A percentile compares a stretch with the other conserved stretches of the same genome.
phyloP scores from a whole-genome alignment of 2,797 vertebrate species.

The Alfaro cultratus region DNA sequence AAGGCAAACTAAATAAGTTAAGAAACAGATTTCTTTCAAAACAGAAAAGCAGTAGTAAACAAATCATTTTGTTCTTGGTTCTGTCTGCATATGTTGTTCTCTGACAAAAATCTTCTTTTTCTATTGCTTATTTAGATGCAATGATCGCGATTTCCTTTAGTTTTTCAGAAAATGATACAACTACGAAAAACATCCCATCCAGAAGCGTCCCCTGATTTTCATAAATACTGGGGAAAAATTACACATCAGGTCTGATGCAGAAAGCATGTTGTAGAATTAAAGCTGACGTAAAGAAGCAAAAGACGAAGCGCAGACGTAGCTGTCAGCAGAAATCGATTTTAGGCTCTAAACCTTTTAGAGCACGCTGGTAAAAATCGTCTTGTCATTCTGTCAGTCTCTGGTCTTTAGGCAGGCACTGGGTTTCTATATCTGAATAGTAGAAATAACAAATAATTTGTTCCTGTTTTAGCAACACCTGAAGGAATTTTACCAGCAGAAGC shows the following conservation, averaged over 20 bases:
- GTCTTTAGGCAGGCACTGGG: not conserved
- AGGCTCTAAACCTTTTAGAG: not conserved
- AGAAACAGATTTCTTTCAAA: not conserved
- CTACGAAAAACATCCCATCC: not conserved
- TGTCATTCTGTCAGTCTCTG: not conserved
- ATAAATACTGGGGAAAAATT: not conserved
- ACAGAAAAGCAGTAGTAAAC: too few species aligned
- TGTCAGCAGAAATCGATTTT: not conserved
- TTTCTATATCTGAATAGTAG: not conserved
- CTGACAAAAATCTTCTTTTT: not conserved
- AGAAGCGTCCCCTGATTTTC: not conserved
- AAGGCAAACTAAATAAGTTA: not conserved
- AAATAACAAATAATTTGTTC: not conserved
- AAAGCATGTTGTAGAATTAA: not conserved
- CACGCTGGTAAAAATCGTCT: not conserved
- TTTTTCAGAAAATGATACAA: not conserved
- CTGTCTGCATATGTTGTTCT: too few species aligned
- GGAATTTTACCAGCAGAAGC: conserved; percentile 96
- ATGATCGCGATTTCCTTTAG: not conserved
- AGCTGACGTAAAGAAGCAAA: not conserved
- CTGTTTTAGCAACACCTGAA: conserved; percentile 91
- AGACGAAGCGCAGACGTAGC: not conserved
- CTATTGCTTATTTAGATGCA: not conserved
- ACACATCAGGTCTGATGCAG: not conserved
- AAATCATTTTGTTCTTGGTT: too few species aligned